Base-by-base conservation (phyloP, 92 coral and sea anemone genomes). In the Epizoanthus fatuus region DNA sequence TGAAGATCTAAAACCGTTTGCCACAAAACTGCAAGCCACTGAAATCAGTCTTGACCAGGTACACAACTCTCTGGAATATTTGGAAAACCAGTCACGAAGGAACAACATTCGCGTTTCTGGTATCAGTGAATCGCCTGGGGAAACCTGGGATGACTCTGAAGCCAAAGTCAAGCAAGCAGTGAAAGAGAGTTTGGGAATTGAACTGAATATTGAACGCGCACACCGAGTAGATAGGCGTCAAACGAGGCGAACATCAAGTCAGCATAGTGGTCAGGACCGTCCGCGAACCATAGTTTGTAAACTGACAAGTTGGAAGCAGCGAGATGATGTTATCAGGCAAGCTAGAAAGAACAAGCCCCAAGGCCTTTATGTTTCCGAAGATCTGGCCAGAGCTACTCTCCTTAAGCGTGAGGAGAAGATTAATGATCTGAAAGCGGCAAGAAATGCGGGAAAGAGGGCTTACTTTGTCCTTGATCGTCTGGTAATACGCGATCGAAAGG, bases 241-340 rank as follows among this genome's bases (percentile, higher is more conserved):
- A 25, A 6, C 14, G 69, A 63, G 69, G 17, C 69, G 12, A 11
- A 22, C 7, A 63, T 63, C 69, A 6, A 5, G 38, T 6, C 69
- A 63, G 37, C 32, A 68, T 38, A 47, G 32, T 16, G 25, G 25
- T 22, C 25, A 22, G 25, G 73, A 44, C 73, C 52, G 73, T 71
- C 58, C 76, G 40, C 76, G 58, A 55, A 71, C 59, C 76, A 71
- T 47, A 13, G 77, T 72, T 47, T 72, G 77, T 57, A 72, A 72
- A 38, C 59, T 72, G 44, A 47, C 17, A 72, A 44, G 77, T 19
- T 47, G 38, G 77, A 72, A 72, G 59, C 77, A 72, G 47, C 77
- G 77, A 16, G 77, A 72, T 38, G 7, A 72, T 9, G 77, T 72
- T 11, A 72, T 72, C 77, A 72, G 77, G 17, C 57, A 72, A 57